A percentile compares a stretch with the other conserved stretches of the same genome.
phyloP scores from a whole-genome alignment of 2,113 vertebrate genomes.

The Terrapene triunguis region DNA sequence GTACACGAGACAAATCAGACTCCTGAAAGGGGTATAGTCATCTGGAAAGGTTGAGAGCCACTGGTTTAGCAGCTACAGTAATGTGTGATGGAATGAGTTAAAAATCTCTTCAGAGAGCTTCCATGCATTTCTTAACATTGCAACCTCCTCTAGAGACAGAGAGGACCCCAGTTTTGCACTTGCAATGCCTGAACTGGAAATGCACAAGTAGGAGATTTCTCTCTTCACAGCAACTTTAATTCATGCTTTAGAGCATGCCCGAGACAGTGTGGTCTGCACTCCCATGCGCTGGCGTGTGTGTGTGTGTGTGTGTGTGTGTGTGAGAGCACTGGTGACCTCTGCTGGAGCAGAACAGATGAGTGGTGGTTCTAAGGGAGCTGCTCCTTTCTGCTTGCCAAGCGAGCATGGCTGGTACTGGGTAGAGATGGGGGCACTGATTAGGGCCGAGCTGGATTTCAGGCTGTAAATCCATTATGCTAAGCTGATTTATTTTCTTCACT shows the following conservation, averaged over 20 bases:
- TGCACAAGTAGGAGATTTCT: not conserved
- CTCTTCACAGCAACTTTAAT: not conserved
- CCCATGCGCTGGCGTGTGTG: no score
- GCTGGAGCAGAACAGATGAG: not conserved
- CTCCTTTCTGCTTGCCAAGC: not conserved
- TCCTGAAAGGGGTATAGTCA: not conserved
- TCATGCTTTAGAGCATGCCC: not conserved
- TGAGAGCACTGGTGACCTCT: not conserved
- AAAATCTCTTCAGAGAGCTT: not conserved
- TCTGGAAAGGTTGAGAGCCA: not conserved
- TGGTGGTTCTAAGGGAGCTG: not conserved
- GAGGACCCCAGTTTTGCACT: not conserved
- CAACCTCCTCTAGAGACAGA: not conserved
- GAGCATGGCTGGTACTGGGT: not conserved
- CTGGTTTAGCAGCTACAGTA: not conserved
- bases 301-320: no score
- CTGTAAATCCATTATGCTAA: not conserved
- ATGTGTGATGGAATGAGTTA: not conserved
- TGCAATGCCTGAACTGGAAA: not conserved
- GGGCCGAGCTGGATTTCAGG: not conserved
- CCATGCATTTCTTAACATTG: not conserved
- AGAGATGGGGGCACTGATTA: not conserved
- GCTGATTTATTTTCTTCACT: not conserved
- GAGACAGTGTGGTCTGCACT: not conserved
- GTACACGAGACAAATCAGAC: not conserved